Evolutionary conservation across 2,888 invertebrate genomes (phyloP).

Genomic region (Agriopis leucophaearia): DNA sequence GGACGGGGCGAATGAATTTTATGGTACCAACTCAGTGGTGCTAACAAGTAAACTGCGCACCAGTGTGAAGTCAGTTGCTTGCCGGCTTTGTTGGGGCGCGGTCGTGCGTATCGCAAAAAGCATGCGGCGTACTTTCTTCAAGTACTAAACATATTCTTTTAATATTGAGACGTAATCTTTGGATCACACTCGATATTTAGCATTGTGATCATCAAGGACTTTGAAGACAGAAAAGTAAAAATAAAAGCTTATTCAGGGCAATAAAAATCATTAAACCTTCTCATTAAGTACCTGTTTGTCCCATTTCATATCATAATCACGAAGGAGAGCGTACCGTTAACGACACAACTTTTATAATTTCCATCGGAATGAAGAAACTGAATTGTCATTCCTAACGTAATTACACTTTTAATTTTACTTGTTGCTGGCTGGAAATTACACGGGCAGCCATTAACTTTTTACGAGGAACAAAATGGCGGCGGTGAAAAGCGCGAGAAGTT

Average conservation of each 20-base stretch:
- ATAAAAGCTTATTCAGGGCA: neutral
- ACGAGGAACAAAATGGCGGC: slow-evolving; percentile 80
- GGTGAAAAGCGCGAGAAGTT: slow-evolving; percentile 60
- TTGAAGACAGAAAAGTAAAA: neutral
- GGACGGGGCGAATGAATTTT: no score
- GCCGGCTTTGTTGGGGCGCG: no score
- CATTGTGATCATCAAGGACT: neutral
- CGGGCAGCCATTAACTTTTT: slow-evolving; percentile 78
- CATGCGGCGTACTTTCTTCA: no score
- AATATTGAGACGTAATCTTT: no score
- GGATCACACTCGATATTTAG: no score
- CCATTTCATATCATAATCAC: slow-evolving; percentile 23
- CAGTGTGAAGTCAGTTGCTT: no score
- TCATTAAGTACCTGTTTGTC: slow-evolving; percentile 31
- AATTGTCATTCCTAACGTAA: slow-evolving; percentile 62
- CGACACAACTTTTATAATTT: slow-evolving; percentile 38
- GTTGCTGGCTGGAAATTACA: slow-evolving; percentile 77
- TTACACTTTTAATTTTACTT: slow-evolving; percentile 80
- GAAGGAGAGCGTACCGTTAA: slow-evolving; percentile 25
- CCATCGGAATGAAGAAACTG: slow-evolving; percentile 43
- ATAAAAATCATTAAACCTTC: slow-evolving; percentile 17
- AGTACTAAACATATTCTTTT: no score
- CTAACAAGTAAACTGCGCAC: no score
- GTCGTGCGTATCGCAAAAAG: no score
- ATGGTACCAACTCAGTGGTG: no score